Conservation (phyloP, 1,140 invertebrate genomes). For the Pentalonia nigronervosa region DNA sequence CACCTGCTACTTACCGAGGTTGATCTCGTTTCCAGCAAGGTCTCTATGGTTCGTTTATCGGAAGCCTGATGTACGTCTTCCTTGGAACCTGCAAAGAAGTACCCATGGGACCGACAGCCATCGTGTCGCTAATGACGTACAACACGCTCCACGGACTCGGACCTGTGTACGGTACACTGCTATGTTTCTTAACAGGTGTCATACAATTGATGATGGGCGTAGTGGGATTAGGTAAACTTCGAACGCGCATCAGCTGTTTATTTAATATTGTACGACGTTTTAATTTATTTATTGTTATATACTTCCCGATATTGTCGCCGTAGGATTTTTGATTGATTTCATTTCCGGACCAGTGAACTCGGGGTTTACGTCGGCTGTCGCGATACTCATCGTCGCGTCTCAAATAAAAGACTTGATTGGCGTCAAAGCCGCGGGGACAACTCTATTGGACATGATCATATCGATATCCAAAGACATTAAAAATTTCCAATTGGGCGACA, state of each 20-base stretch:
- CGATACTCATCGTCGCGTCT: slow-evolving; percentile 88
- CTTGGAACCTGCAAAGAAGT: slow-evolving; percentile 91
- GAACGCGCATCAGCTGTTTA: neutral
- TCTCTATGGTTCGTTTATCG: slow-evolving; percentile 89
- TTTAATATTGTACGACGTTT: neutral
- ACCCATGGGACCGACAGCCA: slow-evolving; percentile 86
- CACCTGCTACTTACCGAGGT: neutral
- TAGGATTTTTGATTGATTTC: slow-evolving; percentile 92
- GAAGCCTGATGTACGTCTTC: slow-evolving; percentile 88
- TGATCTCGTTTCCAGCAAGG: slow-evolving; percentile 74
- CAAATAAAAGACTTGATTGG: slow-evolving; percentile 87
- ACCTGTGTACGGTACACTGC: slow-evolving; percentile 78
- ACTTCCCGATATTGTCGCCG: neutral
- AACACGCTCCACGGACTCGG: slow-evolving; percentile 73
- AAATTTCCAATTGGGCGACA: slow-evolving; percentile 72
- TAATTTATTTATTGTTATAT: neutral
- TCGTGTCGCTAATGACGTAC: slow-evolving; percentile 81
- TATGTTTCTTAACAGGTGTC: slow-evolving; percentile 81
- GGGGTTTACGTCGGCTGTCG: slow-evolving; percentile 91
- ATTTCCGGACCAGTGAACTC: slow-evolving; percentile 93
- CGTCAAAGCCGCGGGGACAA: slow-evolving; percentile 77
- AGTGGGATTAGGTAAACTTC: slow-evolving; percentile 77
- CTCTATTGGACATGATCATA: slow-evolving; percentile 77
- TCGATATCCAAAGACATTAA: slow-evolving; percentile 73
- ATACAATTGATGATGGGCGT: slow-evolving; percentile 86